Evolutionary conservation across 2,888 invertebrate species (phyloP).

Genomic region (Caenorhabditis sp.): DNA sequence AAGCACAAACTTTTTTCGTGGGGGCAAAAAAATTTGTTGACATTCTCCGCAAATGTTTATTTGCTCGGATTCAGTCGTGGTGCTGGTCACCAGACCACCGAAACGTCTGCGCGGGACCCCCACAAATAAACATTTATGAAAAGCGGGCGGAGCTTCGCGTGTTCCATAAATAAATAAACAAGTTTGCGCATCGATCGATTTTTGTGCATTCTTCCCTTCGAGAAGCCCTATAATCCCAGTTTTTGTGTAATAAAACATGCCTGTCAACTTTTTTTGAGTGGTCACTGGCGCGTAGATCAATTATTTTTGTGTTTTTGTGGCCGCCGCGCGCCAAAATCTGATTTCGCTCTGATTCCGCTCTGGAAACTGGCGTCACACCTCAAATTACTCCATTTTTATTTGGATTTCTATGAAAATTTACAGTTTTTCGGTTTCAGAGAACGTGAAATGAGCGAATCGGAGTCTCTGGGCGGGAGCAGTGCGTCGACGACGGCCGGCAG

Average conservation of each 20-base stretch:
- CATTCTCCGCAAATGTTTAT: background rate
- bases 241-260: too few species aligned
- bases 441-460: conserved; percentile 76
- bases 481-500: conserved; percentile 66
- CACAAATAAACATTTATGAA: conserved; percentile 15
- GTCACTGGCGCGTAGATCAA: conserved; percentile 38
- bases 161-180: background rate
- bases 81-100: conserved; percentile 17
- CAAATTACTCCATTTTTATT: background rate
- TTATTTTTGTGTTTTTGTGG: background rate
- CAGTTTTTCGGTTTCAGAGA: conserved; percentile 58
- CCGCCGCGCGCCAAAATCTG: too few species aligned
- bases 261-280: conserved; percentile 23
- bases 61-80: background rate
- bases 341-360: too few species aligned
- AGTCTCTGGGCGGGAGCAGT: conserved; percentile 73
- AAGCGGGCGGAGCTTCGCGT: background rate
- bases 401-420: background rate
- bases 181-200: background rate
- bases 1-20: too few species aligned
- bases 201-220: background rate
- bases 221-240: too few species aligned
- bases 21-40: too few species aligned
- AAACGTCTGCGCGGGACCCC: too few species aligned
- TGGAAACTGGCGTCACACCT: background rate